A percentile compares a stretch with the other conserved stretches of the same genome.
phyloP scores from a whole-genome alignment of 2,797 vertebrate species.

The Tadarida brasiliensis region DNA sequence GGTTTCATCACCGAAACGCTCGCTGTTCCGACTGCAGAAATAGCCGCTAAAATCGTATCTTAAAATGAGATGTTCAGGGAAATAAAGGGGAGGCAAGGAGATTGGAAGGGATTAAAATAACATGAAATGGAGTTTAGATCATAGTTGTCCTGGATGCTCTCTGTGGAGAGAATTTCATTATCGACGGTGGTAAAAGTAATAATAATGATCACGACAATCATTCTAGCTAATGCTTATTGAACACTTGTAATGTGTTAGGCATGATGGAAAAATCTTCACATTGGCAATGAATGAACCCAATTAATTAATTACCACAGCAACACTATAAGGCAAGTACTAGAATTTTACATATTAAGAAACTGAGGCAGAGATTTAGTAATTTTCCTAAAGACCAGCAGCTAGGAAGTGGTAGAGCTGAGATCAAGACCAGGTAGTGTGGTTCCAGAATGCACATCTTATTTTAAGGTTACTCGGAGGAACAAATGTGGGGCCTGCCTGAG shows the following conservation, averaged over 20 bases:
- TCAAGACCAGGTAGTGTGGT: too few species aligned
- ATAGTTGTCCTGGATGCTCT: neutral
- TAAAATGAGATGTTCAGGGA: conserved; percentile 5
- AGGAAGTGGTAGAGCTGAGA: neutral
- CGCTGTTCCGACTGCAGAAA: conserved; percentile 74
- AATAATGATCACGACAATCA: neutral
- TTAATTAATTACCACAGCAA: neutral
- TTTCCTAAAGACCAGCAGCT: neutral
- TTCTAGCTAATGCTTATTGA: neutral
- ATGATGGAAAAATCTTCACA: neutral
- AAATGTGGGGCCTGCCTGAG: neutral
- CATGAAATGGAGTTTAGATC: neutral
- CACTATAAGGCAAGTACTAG: neutral
- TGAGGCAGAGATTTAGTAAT: neutral
- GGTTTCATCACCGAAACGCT: conserved; percentile 71
- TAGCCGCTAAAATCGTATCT: conserved; percentile 53
- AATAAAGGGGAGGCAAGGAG: neutral
- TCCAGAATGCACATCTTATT: neutral
- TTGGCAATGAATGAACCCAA: neutral
- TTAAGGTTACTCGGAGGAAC: neutral
- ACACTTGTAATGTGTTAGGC: neutral
- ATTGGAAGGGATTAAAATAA: conserved; percentile 24
- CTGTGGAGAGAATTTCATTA: neutral
- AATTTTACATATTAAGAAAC: neutral
- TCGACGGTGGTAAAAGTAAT: neutral